Percentiles rank a stretch among this genome's conserved stretches.
These are phyloP conservation scores for Hyperopisus bebe DNA, from an alignment of 2,113 vertebrate species.

Conservation along the genomic window DNA sequence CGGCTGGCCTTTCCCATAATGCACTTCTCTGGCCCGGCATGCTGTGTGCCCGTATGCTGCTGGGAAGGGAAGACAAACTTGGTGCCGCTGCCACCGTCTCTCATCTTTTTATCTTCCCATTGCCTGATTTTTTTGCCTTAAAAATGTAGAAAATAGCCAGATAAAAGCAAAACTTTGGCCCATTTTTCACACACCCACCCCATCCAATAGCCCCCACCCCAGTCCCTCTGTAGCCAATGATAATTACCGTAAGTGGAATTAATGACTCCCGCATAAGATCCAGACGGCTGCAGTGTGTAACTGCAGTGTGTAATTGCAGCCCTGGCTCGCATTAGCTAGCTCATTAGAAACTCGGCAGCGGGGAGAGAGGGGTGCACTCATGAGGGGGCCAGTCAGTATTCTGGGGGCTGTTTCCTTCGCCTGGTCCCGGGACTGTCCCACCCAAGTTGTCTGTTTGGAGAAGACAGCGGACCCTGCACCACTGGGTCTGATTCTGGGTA, in stretches of 20 bases:
- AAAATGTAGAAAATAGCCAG: neutral
- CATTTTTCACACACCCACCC: neutral
- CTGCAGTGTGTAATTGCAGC: constrained; percentile 15
- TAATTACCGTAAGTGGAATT: constrained; percentile 17
- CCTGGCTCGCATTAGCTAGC: neutral
- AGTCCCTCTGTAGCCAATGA: neutral
- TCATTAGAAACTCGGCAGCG: constrained; percentile 12
- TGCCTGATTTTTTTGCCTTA: neutral
- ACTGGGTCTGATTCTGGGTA: too few species aligned
- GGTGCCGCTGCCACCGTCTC: too few species aligned
- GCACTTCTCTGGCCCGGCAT: neutral
- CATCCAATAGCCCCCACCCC: neutral
- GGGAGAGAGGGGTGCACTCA: neutral
- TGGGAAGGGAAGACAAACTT: neutral
- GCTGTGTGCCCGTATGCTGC: neutral
- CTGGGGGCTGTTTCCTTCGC: neutral
- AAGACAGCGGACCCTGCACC: neutral
- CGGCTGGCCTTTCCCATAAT: neutral
- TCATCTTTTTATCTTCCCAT: neutral
- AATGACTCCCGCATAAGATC: neutral
- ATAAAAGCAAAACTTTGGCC: neutral
- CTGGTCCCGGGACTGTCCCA: neutral
- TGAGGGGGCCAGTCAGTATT: neutral
- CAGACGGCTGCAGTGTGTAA: constrained; percentile 11
- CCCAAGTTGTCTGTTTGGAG: neutral